Evolutionary conservation across 2,888 invertebrate genomes (phyloP).

Genomic region (Ochlodes sylvanus): DNA sequence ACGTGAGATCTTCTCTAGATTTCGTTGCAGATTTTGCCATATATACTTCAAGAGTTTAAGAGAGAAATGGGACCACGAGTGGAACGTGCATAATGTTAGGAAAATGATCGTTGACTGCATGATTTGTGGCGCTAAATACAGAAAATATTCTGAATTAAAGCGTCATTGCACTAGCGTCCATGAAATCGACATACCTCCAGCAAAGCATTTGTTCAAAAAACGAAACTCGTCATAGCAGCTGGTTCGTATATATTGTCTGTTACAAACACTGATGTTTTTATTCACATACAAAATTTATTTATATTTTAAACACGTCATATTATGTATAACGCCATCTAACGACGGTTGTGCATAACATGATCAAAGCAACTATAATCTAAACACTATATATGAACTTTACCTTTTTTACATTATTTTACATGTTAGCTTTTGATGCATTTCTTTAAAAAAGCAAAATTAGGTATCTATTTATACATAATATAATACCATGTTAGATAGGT

Average conservation of each 20-base stretch:
- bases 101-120: constrained; percentile 73
- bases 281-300: neutral
- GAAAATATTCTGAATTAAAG: constrained; percentile 74
- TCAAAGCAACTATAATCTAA: neutral
- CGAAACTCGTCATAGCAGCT: constrained; percentile 21
- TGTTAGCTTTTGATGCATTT: too few relatives aligned
- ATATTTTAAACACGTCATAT: neutral
- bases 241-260: constrained; percentile 10
- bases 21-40: constrained; percentile 68
- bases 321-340: constrained; percentile 33
- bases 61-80: constrained; percentile 81
- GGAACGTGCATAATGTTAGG: constrained; percentile 72
- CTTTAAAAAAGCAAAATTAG: too few relatives aligned
- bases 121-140: constrained; percentile 68
- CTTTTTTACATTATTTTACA: neutral
- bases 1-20: constrained; percentile 53
- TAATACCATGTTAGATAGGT: too few relatives aligned
- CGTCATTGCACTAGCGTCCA: constrained; percentile 64
- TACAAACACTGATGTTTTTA: neutral
- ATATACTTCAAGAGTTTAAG: constrained; percentile 63
- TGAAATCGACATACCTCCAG: constrained; percentile 60
- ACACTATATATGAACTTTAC: too few relatives aligned
- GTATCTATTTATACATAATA: too few relatives aligned
- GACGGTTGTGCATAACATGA: neutral
- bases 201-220: constrained; percentile 59